These are phyloP conservation scores for Caenorhabditis elegans DNA, from an alignment of 1,140 invertebrate genomes.

Conservation along the genomic window WBcel235 BX284605.5:9219001-9219500, in stretches of 20 bases:
- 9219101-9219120: not conserved
- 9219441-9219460: not conserved
- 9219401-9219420: not conserved
- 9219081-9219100: not conserved
- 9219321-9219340: conserved; percentile 6
- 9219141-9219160: not conserved
- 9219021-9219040: not conserved
- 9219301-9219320: conserved; percentile 17
- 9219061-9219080: no score
- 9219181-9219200: not conserved
- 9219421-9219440: not conserved
- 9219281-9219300: not conserved
- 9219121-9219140: not conserved
- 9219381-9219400: not conserved
- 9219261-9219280: not conserved
- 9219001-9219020: not conserved
- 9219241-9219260: not conserved
- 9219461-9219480: not conserved
- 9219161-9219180: not conserved
- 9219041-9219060: no score
- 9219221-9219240: not conserved
- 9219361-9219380: conserved; percentile 1
- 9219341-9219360: conserved; percentile 9
- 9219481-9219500: not conserved
- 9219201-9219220: not conserved